Evolutionary conservation across 2,888 invertebrate genomes (phyloP).

Genomic region (Hymenopus coronatus): DNA sequence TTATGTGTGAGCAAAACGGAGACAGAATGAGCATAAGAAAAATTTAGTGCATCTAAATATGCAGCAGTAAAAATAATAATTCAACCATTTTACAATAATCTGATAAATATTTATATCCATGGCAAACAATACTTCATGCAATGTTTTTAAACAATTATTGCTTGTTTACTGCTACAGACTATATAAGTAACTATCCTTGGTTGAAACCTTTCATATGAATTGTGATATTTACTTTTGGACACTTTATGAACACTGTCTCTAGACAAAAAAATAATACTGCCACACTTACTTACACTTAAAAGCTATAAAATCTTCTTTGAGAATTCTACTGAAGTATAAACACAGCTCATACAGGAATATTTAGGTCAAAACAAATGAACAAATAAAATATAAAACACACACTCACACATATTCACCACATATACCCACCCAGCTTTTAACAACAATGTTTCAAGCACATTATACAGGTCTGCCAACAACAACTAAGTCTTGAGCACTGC

Average conservation of each 20-base stretch:
- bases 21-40: conserved; percentile 1
- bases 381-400: neutral
- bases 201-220: neutral
- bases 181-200: neutral
- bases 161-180: conserved; percentile 29
- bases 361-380: conserved; percentile 11
- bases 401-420: conserved; percentile 8
- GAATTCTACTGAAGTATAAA: conserved; percentile 7
- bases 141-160: neutral
- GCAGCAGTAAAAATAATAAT: conserved; percentile 27
- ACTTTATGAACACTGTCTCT: neutral
- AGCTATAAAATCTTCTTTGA: neutral
- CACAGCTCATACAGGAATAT: neutral
- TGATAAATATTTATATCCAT: neutral
- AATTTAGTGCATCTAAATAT: conserved; percentile 21
- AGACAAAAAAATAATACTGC: neutral
- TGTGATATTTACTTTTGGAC: neutral
- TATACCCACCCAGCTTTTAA: conserved; percentile 11
- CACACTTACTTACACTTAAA: neutral
- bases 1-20: neutral
- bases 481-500: conserved; percentile 15
- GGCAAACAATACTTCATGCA: neutral
- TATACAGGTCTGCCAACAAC: conserved; percentile 15
- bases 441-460: conserved; percentile 1
- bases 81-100: neutral